phyloP scores from a whole-genome alignment of 2,797 vertebrate species.

The Bucorvus abyssinicus region DNA sequence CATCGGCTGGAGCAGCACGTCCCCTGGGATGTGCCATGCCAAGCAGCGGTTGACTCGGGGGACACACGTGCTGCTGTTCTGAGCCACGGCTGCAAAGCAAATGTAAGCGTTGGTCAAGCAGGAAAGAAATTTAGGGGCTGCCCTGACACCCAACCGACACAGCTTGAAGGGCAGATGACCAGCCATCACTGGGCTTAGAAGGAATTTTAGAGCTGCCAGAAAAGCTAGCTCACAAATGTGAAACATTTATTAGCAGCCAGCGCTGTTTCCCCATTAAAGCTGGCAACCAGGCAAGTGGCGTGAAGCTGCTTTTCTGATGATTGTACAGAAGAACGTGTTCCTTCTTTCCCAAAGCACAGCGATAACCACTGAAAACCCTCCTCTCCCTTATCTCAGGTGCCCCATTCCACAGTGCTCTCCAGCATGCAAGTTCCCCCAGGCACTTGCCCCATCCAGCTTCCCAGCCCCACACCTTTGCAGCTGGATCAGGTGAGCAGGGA shows the following conservation, averaged over 20 bases:
- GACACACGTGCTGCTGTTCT: accelerated
- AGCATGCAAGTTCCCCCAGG: accelerated
- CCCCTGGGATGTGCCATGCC: accelerated
- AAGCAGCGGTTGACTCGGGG: accelerated
- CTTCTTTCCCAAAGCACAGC: neutral
- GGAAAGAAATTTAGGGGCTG: neutral
- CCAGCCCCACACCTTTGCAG: neutral
- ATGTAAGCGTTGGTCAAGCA: neutral
- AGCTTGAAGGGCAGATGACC: neutral
- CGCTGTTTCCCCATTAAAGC: neutral
- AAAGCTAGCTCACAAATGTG: neutral
- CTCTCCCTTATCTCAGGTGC: neutral
- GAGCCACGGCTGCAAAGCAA: neutral
- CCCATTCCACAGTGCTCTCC: neutral
- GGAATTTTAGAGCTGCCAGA: neutral
- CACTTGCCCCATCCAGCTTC: neutral
- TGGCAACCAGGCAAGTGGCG: neutral
- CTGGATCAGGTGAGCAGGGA: accelerated
- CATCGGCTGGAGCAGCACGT: neutral
- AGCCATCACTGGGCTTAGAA: neutral
- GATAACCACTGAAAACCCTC: neutral
- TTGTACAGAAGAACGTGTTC: neutral
- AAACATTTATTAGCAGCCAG: neutral
- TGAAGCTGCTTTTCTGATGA: neutral
- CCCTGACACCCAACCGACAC: accelerated